Evolutionary conservation across 2,888 invertebrate species (phyloP).

Genomic region (Andrena fulva): DNA sequence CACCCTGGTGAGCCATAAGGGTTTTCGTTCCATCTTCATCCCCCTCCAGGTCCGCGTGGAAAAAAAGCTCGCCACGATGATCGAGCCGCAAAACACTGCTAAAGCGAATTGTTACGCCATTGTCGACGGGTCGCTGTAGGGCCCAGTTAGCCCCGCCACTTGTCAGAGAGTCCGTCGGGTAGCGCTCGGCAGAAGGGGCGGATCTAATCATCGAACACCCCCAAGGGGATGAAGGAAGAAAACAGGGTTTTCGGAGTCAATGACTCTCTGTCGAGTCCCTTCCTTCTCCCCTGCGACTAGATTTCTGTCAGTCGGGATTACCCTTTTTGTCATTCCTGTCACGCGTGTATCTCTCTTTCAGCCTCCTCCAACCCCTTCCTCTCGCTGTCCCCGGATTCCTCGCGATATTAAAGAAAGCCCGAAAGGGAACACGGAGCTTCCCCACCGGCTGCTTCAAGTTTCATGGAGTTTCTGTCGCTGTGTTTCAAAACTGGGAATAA

Average conservation of each 20-base stretch:
- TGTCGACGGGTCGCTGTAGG: slow-evolving; percentile 15
- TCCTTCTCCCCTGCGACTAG: slow-evolving; percentile 68
- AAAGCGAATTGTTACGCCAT: slow-evolving; percentile 46
- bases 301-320: slow-evolving; percentile 77
- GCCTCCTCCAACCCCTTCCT: slow-evolving; percentile 24
- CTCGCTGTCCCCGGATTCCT: slow-evolving; percentile 17
- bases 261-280: slow-evolving; percentile 72
- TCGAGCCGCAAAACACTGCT: slow-evolving; percentile 44
- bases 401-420: slow-evolving; percentile 18
- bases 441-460: no score
- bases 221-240: slow-evolving; percentile 68
- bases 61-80: slow-evolving; percentile 26
- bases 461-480: no score
- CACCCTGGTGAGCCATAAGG: slow-evolving; percentile 32
- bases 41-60: neutral
- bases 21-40: slow-evolving; percentile 12
- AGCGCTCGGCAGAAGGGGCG: slow-evolving; percentile 51
- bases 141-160: slow-evolving; percentile 10
- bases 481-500: no score
- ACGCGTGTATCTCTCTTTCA: slow-evolving; percentile 75
- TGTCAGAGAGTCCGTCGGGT: slow-evolving; percentile 30
- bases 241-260: slow-evolving; percentile 76
- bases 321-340: slow-evolving; percentile 81
- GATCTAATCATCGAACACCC: slow-evolving; percentile 75
- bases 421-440: neutral